phyloP scores from a whole-genome alignment of 2,888 invertebrate species.

The Trichopria drosophilae region DNA sequence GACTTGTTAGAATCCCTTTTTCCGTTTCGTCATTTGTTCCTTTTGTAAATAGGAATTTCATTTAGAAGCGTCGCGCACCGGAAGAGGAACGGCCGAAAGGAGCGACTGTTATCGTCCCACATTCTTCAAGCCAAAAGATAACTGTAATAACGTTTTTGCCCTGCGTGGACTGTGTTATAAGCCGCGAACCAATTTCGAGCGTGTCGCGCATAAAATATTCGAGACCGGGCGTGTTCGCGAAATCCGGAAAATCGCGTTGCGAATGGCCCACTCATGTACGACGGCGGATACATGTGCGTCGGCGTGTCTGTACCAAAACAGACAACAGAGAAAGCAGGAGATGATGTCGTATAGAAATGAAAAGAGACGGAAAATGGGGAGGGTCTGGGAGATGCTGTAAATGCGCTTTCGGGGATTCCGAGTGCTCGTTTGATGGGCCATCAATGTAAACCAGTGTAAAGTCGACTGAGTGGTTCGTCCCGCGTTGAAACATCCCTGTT shows the following conservation, averaged over 20 bases:
- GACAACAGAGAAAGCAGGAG: conserved; percentile 30
- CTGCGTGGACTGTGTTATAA: conserved; percentile 31
- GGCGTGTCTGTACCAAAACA: conserved; percentile 24
- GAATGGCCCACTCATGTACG: conserved; percentile 14
- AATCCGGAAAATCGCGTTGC: conserved; percentile 22
- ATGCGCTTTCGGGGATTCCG: conserved; percentile 44
- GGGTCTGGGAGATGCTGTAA: conserved; percentile 39
- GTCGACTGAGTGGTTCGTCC: conserved; percentile 35
- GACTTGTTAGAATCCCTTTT: too few relatives aligned
- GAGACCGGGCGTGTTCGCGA: conserved; percentile 24
- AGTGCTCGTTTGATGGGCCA: conserved; percentile 49
- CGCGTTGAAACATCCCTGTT: conserved; percentile 12
- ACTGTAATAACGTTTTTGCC: conserved; percentile 32
- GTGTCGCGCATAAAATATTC: conserved; percentile 34
- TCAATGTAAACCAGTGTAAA: conserved; percentile 53
- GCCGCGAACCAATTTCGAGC: conserved; percentile 33
- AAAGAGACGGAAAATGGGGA: conserved; percentile 24
- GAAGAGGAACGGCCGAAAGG: too few relatives aligned
- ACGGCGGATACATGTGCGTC: conserved; percentile 34
- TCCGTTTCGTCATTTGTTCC: too few relatives aligned
- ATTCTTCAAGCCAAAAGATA: too few relatives aligned
- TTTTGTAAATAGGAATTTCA: too few relatives aligned
- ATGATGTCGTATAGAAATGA: conserved; percentile 11
- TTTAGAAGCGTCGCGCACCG: too few relatives aligned
- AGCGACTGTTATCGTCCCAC: too few relatives aligned